phyloP scores from a whole-genome alignment of 2,888 invertebrate species.

The Nephrotoma appendiculata region DNA sequence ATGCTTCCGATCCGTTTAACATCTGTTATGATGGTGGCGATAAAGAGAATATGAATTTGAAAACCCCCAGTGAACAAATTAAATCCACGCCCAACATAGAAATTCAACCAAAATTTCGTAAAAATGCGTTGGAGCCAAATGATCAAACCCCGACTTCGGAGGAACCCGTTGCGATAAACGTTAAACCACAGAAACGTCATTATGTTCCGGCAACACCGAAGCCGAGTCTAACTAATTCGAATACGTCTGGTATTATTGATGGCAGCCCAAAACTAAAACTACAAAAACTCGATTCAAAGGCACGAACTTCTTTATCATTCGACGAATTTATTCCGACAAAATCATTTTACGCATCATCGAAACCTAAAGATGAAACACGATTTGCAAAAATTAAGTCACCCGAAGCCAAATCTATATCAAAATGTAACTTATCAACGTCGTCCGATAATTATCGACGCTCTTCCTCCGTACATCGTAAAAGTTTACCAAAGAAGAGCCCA shows the following conservation, averaged over 20 bases:
- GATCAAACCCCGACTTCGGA: neutral
- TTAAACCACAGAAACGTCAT: neutral
- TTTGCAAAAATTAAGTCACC: neutral
- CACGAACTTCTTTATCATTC: slow-evolving; percentile 9
- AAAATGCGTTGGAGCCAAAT: neutral
- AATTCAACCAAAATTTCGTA: neutral
- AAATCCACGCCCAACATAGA: neutral
- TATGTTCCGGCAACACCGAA: neutral
- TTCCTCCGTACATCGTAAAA: neutral
- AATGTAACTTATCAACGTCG: neutral
- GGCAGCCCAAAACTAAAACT: neutral
- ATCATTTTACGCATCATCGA: slow-evolving; percentile 16
- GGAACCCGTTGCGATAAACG: neutral
- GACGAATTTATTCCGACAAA: slow-evolving; percentile 18
- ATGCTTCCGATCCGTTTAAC: neutral
- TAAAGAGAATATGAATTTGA: neutral
- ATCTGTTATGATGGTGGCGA: neutral
- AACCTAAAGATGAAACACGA: neutral
- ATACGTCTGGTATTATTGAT: neutral
- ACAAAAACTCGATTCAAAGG: slow-evolving; percentile 3
- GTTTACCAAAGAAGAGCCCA: neutral
- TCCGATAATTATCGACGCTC: neutral
- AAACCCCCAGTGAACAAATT: neutral
- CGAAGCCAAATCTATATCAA: neutral
- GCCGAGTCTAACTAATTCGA: neutral